A percentile compares a stretch with the other conserved stretches of the same genome.
phyloP scores from a whole-genome alignment of 2,888 invertebrate genomes.

The Parnassius apollo region DNA sequence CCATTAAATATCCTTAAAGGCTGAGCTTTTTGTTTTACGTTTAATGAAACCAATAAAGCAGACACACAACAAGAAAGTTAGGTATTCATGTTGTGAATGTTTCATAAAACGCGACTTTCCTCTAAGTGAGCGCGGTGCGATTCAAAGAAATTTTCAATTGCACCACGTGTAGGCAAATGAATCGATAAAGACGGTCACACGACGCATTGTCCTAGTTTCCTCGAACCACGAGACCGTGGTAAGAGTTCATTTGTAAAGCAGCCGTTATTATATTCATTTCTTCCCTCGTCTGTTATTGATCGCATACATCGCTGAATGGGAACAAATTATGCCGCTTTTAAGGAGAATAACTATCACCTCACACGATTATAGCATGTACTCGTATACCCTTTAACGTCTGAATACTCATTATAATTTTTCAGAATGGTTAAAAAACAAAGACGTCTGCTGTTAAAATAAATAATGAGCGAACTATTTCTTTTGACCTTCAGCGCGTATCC shows the following conservation, averaged over 20 bases:
- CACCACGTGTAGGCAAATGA: constrained; percentile 29
- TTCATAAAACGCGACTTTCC: constrained; percentile 24
- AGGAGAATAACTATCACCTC: constrained; percentile 3
- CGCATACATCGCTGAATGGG: constrained; percentile 19
- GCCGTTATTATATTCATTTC: constrained; percentile 21
- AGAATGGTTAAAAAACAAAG: constrained; percentile 20
- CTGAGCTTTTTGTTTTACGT: too few species aligned
- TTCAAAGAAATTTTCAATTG: constrained; percentile 28
- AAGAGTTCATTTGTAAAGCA: constrained; percentile 36
- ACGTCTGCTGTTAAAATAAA: constrained; percentile 20
- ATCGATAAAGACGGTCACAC: constrained; percentile 42
- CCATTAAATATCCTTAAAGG: too few species aligned
- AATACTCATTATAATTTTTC: constrained; percentile 9
- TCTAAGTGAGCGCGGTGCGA: constrained; percentile 22
- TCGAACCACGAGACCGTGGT: constrained; percentile 45
- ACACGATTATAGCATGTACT: background rate
- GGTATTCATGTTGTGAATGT: constrained; percentile 14
- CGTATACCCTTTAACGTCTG: background rate
- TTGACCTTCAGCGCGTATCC: constrained; percentile 22
- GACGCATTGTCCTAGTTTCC: constrained; percentile 49
- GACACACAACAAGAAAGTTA: constrained; percentile 10
- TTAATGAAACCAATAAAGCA: constrained; percentile 1
- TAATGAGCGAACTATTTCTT: constrained; percentile 18
- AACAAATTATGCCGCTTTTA: constrained; percentile 15
- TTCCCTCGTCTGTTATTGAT: constrained; percentile 24